Conservation (phyloP, 2,113 vertebrate genomes). For the Probosciger aterrimus region DNA sequence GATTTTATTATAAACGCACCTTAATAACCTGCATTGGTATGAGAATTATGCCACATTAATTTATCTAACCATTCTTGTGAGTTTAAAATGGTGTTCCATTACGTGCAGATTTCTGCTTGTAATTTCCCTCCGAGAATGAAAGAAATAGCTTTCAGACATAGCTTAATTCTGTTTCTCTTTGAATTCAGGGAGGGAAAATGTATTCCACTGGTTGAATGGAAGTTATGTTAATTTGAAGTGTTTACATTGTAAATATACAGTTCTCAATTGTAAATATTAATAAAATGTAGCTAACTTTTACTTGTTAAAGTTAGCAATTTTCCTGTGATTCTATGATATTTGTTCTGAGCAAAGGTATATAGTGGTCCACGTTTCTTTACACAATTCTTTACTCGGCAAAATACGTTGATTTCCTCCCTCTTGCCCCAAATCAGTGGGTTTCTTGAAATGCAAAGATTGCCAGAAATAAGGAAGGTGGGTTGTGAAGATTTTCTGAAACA, state of each 20-base stretch:
- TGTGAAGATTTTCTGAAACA: background rate
- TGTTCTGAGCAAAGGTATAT: background rate
- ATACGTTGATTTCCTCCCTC: background rate
- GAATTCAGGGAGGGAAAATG: background rate
- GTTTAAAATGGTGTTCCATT: background rate
- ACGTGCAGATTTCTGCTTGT: background rate
- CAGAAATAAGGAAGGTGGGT: background rate
- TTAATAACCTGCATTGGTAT: background rate
- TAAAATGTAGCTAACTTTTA: background rate
- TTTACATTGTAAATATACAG: background rate
- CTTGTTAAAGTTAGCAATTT: background rate
- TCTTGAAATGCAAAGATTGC: background rate
- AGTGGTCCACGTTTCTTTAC: background rate
- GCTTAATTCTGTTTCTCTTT: background rate
- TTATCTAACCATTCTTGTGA: background rate
- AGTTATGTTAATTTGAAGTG: background rate
- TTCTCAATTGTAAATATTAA: background rate
- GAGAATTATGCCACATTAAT: background rate
- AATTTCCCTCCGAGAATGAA: background rate
- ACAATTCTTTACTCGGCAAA: background rate
- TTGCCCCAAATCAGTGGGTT: background rate
- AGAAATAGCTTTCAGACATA: background rate
- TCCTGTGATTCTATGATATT: background rate
- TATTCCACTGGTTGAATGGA: background rate
- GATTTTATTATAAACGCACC: background rate